phyloP scores from a whole-genome alignment of 2,113 vertebrate genomes.

The Syrmaticus mikado region DNA sequence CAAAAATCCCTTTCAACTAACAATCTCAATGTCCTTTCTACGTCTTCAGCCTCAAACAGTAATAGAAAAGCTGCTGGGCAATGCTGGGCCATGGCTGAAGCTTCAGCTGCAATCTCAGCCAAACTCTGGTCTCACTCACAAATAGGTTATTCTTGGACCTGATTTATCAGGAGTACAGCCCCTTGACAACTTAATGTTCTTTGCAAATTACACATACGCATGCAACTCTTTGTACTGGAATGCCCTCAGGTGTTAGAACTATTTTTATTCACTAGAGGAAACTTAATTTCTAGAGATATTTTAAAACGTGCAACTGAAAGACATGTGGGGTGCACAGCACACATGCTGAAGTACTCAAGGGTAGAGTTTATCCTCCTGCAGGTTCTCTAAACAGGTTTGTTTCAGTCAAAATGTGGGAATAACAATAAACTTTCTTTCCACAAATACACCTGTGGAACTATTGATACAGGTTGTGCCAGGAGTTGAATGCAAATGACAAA shows the following conservation, averaged over 20 bases:
- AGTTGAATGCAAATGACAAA: background rate
- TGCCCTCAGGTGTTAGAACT: background rate
- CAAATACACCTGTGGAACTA: background rate
- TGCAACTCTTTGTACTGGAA: background rate
- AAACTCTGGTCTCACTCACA: background rate
- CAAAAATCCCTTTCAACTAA: background rate
- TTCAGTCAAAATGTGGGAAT: background rate
- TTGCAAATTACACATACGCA: background rate
- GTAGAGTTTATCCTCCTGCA: background rate
- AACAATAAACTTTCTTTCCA: background rate
- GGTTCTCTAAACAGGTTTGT: background rate
- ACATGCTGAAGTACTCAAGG: background rate
- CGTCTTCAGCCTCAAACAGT: background rate
- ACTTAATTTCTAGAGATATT: background rate
- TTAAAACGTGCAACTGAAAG: background rate
- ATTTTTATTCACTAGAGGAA: background rate
- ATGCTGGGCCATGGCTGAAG: background rate
- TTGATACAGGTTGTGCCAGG: accelerated
- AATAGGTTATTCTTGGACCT: background rate
- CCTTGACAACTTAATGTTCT: background rate
- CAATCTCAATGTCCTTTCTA: background rate
- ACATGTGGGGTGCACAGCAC: background rate
- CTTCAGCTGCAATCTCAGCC: no score
- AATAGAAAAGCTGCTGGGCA: background rate
- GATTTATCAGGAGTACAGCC: background rate